These are phyloP conservation scores for Drosophila quadrilineata DNA, from an alignment of 1,140 invertebrate genomes.

Conservation along the genomic window DNA sequence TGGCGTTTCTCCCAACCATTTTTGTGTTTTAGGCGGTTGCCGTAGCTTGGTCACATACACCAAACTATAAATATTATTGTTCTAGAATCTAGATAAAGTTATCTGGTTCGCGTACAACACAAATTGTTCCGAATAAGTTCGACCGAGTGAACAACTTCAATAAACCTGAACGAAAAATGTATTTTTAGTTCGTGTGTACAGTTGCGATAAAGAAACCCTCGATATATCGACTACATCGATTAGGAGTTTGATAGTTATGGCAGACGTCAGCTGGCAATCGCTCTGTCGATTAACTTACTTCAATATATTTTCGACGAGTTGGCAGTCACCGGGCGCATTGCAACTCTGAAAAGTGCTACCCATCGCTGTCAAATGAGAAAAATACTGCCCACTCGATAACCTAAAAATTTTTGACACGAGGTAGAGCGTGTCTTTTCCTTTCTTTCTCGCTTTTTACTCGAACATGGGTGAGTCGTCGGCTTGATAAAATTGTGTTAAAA, in stretches of 20 bases:
- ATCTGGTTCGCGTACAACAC: slow-evolving; percentile 31
- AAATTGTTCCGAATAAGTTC: slow-evolving; percentile 16
- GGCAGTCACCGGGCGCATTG: no score
- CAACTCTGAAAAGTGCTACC: slow-evolving; percentile 42
- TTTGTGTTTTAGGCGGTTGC: slow-evolving; percentile 12
- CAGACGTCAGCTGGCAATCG: neutral
- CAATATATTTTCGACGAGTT: slow-evolving; percentile 3
- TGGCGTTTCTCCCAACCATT: slow-evolving; percentile 68
- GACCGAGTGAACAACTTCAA: slow-evolving; percentile 15
- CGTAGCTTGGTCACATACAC: neutral
- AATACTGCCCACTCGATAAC: slow-evolving; percentile 50
- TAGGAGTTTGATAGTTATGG: neutral
- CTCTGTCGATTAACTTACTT: neutral
- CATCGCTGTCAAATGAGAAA: slow-evolving; percentile 19
- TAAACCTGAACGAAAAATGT: slow-evolving; percentile 16
- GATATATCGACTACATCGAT: slow-evolving; percentile 2
- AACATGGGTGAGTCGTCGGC: slow-evolving; percentile 79
- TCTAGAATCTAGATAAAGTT: slow-evolving; percentile 11
- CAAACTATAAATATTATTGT: slow-evolving; percentile 21
- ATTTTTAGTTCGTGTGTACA: slow-evolving; percentile 23
- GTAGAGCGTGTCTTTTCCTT: slow-evolving; percentile 78
- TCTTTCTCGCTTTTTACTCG: slow-evolving; percentile 81
- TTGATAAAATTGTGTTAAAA: slow-evolving; percentile 63
- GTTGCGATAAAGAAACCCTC: slow-evolving; percentile 1
- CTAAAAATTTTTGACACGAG: slow-evolving; percentile 74